Evolutionary conservation across 1,140 invertebrate species (phyloP), one percentile per base, ranked within the genome.

Genomic region (Brachystomella parvula): DNA sequence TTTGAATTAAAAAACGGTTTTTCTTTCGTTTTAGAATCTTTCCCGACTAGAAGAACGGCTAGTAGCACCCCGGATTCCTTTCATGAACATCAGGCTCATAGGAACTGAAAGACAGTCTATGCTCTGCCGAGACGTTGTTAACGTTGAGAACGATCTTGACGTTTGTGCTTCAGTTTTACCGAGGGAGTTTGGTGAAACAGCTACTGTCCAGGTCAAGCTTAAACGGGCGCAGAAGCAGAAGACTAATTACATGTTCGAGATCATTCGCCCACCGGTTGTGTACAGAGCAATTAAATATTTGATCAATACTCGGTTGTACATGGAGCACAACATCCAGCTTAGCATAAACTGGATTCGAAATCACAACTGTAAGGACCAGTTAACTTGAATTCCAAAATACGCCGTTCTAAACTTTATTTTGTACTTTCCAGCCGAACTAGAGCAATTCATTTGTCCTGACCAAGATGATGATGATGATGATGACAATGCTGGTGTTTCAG

Each of bases 191-290:
- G 44, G 35, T 12, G 33, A 65, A 2, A 61, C 29, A 29, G 21
- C n/a, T 17, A 32, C 28, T 1, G 47, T 65, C 60, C 64, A 65
- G 47, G 15, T 56, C 6, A 56, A 26, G 15, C 24, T 26, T 9
- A 12, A 12, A 12, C 9, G 49, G 24, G 9, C 9, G 9, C 24
- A 12, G 24, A 9, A 56, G 49, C 9, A 9, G n/a, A 44, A 65
- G 17, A 26, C n/a, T 30, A 2, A 53, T 0, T 59, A 60, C n/a
- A 0, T 59, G 21, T 47, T 1, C 33, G 64, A 65, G 33, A 65
- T 26, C 29, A 33, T 65, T 60, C 32, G 64, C 12, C 58, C 64
- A 6, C 28, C n/a, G 3, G 30, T 44, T 21, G 47, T 66, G 3
- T 49, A 47, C 15, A 19, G 15, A 1, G 57, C 57, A 21, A 33